phyloP scores from a whole-genome alignment of 2,113 vertebrate species.

The Pristiophorus japonicus region DNA sequence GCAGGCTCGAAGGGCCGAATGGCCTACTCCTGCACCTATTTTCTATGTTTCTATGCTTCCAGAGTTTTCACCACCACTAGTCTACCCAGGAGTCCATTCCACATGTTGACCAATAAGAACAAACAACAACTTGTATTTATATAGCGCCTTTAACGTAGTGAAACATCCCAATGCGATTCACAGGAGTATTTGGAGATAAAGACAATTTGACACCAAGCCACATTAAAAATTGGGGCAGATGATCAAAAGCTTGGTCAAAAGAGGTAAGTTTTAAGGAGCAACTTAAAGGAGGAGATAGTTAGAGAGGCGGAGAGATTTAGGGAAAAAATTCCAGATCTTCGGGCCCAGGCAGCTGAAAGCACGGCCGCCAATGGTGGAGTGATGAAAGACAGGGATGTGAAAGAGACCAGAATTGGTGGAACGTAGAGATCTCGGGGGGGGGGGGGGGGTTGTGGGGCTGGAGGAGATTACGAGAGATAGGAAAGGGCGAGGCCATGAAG shows the following conservation, averaged over 20 bases:
- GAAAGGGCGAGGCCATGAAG: neutral
- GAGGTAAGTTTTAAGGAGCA: neutral
- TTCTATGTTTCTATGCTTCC: too few species aligned
- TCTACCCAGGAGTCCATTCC: neutral
- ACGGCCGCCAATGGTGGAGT: neutral
- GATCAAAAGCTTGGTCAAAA: too few species aligned
- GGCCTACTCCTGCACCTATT: too few species aligned
- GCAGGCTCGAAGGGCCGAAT: too few species aligned
- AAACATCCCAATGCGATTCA: neutral
- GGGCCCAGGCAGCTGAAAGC: neutral
- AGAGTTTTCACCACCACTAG: neutral
- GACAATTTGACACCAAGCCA: neutral
- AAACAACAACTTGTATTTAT: neutral
- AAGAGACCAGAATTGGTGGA: neutral
- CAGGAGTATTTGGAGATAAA: too few species aligned
- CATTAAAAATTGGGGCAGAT: neutral
- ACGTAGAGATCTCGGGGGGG: neutral
- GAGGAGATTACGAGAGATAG: neutral
- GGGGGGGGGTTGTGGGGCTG: neutral
- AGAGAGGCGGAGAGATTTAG: neutral
- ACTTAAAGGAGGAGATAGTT: neutral
- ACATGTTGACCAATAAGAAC: neutral
- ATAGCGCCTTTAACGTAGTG: neutral
- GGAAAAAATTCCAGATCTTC: neutral
- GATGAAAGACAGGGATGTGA: neutral